Base-by-base conservation (phyloP, 2,888 invertebrate genomes). In the Achlya flavicornis region DNA sequence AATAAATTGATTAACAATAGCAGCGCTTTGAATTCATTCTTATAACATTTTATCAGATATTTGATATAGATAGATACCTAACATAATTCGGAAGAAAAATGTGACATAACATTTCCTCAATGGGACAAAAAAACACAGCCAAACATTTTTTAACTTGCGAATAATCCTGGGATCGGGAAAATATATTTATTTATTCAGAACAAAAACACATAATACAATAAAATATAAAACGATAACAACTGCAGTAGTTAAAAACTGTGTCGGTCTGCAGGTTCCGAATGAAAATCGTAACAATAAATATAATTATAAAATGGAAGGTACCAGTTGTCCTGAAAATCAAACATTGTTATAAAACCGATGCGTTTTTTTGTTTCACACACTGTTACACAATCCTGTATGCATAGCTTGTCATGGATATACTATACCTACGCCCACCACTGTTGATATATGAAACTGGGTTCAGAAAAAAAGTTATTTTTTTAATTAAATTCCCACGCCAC, bases 401-500 rank as follows among this genome's bases (percentile, higher is more conserved):
- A 48, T 8, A 48, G 16, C 48, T 48, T 48, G 7, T 48, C 2
- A 14, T 46, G 4, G 5, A 16, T 48, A 14, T 48, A 26, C 26
- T 48, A 14, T 48, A 26, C 26, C 26, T 26, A 2, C 26, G 14
- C 7, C n/a, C n/a, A n/a, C n/a, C 16, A 38, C 38, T 48, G 6
- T 6, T 16, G 1, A n/a, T 10, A 10, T 8, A 10, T 10, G 19
- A 19, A 19, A 16, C 14, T 53, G 53, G 10, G 16, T 53, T 10
- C 16, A 53, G 53, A 10, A 53, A 53, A 53, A 53, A 53, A 53
- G 53, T 19, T 10, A 3, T n/a, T 53, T 19, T 53, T 53, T 48
- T 48, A 48, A 48, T 48, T 48, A 7, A 48, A 16, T 48, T 16
- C 48, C 48, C 48, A 48, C 48, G 48, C 16, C 48, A 48, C 46